These are phyloP conservation scores for Talpa occidentalis DNA, from an alignment of 2,113 vertebrate species.

Conservation along the genomic window DNA sequence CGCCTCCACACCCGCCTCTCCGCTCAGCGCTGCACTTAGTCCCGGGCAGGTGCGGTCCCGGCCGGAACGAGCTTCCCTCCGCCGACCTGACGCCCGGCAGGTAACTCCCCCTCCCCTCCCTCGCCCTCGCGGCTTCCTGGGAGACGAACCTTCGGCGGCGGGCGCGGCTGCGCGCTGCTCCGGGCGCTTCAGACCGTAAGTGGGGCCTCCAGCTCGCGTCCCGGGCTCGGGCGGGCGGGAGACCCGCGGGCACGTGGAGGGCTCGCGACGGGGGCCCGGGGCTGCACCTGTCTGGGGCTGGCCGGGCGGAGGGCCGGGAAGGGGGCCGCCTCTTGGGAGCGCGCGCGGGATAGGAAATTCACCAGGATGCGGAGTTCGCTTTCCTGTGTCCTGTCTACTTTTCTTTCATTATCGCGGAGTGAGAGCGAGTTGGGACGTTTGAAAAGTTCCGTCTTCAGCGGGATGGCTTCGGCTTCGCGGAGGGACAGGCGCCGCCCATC, in stretches of 20 bases:
- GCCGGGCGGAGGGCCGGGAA: not conserved
- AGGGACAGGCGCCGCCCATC: not conserved
- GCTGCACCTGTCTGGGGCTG: accelerated
- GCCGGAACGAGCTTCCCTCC: not conserved
- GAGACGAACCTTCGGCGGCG: not conserved
- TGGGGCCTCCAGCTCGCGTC: not conserved
- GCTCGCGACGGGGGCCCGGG: accelerated
- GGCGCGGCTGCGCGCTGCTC: not conserved
- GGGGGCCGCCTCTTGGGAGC: accelerated
- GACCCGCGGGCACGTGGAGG: accelerated
- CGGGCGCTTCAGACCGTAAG: not conserved
- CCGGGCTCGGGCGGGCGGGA: accelerated
- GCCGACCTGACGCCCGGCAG: constrained; percentile 56
- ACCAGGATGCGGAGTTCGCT: accelerated
- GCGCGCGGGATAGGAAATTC: accelerated
- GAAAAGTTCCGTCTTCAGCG: not conserved
- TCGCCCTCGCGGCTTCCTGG: constrained; percentile 43
- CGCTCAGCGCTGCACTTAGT: constrained; percentile 41
- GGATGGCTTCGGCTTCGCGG: not conserved
- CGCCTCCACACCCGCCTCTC: constrained; percentile 89
- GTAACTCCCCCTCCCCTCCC: constrained; percentile 20
- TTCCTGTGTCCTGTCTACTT: not conserved
- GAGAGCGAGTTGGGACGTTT: not conserved
- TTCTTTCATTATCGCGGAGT: not conserved
- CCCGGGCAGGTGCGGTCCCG: constrained; percentile 23